These are phyloP conservation scores for Eupithecia dodoneata DNA, from an alignment of 2,888 invertebrate species.

Conservation along the genomic window DNA sequence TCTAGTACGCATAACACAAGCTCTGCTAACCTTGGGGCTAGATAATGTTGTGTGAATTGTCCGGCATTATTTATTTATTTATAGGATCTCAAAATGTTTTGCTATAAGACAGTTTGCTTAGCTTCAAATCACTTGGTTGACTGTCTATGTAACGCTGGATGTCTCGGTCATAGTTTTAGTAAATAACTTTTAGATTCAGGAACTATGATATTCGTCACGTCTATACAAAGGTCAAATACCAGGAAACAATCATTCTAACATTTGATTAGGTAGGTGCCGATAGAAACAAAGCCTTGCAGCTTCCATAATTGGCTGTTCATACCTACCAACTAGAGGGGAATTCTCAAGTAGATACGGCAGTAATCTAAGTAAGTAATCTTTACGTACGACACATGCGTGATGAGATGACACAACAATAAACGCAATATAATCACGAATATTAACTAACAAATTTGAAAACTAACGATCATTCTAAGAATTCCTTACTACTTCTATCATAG, in stretches of 20 bases:
- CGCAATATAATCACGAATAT: neutral
- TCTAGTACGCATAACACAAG: too few relatives aligned
- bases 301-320: neutral
- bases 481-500: neutral
- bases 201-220: neutral
- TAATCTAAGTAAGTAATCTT: neutral
- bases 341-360: neutral
- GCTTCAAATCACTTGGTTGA: neutral
- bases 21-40: too few relatives aligned
- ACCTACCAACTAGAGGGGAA: neutral
- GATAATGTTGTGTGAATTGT: too few relatives aligned
- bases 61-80: too few relatives aligned
- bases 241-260: constrained; percentile 7
- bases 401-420: neutral
- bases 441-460: neutral
- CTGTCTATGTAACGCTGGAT: neutral
- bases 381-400: neutral
- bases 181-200: neutral
- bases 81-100: neutral
- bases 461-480: neutral
- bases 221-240: neutral
- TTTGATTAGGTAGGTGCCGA: constrained; percentile 2
- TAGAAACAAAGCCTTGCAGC: neutral
- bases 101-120: neutral
- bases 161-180: neutral